Percentiles rank a stretch among this genome's conserved stretches.
Evolutionary conservation across 2,888 invertebrate genomes (phyloP).

Genomic region (Oxyscelio sp.): DNA sequence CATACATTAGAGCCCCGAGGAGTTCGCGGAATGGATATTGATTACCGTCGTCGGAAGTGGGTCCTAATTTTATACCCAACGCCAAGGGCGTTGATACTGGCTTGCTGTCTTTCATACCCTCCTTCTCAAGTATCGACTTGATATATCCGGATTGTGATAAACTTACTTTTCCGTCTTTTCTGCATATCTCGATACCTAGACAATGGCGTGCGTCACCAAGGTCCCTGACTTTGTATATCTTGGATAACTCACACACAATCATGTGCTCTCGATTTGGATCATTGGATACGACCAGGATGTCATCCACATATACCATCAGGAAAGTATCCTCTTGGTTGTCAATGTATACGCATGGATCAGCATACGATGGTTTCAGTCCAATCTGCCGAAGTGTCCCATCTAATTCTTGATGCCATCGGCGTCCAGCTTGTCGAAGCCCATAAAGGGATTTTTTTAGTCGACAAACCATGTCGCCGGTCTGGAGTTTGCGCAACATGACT

Average conservation of each 20-base stretch:
- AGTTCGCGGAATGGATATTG: neutral
- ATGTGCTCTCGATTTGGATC: neutral
- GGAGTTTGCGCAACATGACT: neutral
- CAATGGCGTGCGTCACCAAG: neutral
- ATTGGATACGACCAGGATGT: neutral
- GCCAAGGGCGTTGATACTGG: neutral
- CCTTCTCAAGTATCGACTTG: too few species aligned
- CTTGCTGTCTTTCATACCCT: too few species aligned
- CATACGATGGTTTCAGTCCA: neutral
- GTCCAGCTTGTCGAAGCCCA: slow-evolving; percentile 6
- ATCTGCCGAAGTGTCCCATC: neutral
- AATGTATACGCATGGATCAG: slow-evolving; percentile 18
- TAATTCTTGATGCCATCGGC: slow-evolving; percentile 8
- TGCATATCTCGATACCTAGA: neutral
- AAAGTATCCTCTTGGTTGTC: neutral
- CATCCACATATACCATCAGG: neutral
- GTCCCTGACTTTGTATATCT: neutral
- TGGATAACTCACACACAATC: neutral
- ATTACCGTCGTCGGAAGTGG: too few species aligned
- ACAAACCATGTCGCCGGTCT: neutral
- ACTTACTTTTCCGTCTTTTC: too few species aligned
- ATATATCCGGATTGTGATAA: too few species aligned
- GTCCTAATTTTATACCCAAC: neutral
- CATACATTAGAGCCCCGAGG: neutral
- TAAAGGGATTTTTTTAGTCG: slow-evolving; percentile 8